Evolutionary conservation across 2,888 invertebrate species (phyloP), one percentile per base, ranked within the genome.

Genomic region (Julus scanicus): DNA sequence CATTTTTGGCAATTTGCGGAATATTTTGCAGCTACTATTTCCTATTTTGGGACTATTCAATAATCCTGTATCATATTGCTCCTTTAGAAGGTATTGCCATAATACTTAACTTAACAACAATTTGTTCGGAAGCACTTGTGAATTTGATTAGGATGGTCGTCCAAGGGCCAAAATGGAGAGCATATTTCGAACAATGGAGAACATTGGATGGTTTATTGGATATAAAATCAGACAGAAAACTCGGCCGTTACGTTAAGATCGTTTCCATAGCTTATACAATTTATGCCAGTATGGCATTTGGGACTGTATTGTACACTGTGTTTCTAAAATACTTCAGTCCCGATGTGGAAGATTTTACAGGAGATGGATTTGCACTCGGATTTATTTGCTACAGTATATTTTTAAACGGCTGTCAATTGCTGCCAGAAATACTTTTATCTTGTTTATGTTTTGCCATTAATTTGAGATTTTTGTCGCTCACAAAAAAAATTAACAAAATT

Each of bases 381-480:
- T 29, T 71, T 11, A 71, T 71, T 71, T 71, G 71, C 29, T 71
- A 71, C 29, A 71, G 71, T 29, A 71, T 71, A 11, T 71, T 71
- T 71, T 9, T 29, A n/a, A 71, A 71, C 29, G 71, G 71, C 3
- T 71, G 71, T 29, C 71, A 71, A n/a, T 11, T 71, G 71, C 11
- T 71, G 71, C 71, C 71, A 71, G 71, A 71, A 71, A 71, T 71
- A 11, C 71, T 71, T 71, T 71, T 71, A 1, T 11, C 71, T 71
- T 71, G 29, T 29, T 71, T 71, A 29, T 29, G 20, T 11, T 8
- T 11, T 29, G 29, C 29, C 29, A 29, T 29, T 29, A 29, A 29
- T 29, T 1, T 29, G 29, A 29, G 29, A 29, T 20, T 29, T 29
- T 71, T 71, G 3, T 29, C 9, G 4, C 71, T 71, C 71, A 71